Percentiles rank a stretch among this genome's conserved stretches.
Conservation (phyloP, 2,797 vertebrate species). For the Chloroceryle inda region DNA sequence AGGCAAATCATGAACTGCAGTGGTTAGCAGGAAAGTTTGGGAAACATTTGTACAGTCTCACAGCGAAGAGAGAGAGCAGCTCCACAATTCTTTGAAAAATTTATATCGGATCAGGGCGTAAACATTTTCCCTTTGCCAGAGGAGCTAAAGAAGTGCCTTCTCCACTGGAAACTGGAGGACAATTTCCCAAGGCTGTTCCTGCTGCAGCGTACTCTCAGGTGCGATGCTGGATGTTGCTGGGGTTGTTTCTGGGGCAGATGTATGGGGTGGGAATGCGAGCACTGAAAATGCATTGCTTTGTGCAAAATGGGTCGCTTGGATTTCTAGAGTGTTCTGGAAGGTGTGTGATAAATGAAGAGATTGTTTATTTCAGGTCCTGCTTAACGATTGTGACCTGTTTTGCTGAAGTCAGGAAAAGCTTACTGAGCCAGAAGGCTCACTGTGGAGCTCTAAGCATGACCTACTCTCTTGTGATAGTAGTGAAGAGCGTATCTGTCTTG, state of each 20-base stretch:
- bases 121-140: not conserved
- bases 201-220: not conserved
- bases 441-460: not conserved
- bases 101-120: rapidly evolving
- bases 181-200: not conserved
- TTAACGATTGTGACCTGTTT: not conserved
- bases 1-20: not conserved
- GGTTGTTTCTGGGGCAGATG: not conserved
- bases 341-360: not conserved
- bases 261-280: not conserved
- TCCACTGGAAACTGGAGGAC: not conserved
- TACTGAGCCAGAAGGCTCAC: not conserved
- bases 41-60: not conserved
- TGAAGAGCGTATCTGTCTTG: not conserved
- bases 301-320: not conserved
- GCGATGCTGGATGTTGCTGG: not conserved
- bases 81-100: rapidly evolving
- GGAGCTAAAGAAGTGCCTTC: not conserved
- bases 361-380: not conserved
- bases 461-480: not conserved
- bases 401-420: conserved; percentile 36
- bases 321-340: not conserved
- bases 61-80: not conserved
- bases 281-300: not conserved
- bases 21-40: not conserved